Base-by-base conservation (phyloP, 2,797 vertebrate genomes). In the Megalops cyprinoides region DNA sequence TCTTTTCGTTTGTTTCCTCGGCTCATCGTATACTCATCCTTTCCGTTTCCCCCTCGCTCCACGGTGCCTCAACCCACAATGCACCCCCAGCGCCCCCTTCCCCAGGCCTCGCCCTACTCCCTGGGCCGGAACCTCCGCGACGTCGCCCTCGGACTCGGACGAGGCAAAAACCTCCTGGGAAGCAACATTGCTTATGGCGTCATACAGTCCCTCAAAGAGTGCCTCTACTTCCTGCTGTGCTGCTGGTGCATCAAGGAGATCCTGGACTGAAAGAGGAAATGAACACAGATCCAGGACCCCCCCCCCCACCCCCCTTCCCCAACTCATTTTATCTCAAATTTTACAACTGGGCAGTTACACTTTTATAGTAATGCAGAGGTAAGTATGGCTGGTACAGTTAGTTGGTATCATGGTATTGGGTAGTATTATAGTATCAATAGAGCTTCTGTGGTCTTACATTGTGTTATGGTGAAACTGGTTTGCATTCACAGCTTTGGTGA, bases 201-300 rank as follows among this genome's bases (percentile, higher is more conserved):
- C 48, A 91, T 95, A 84, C 91, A 89, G 82, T 93, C 94, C 0
- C 87, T 97, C 69, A 95, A 93, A 82, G 95, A 97, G 80, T 94
- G 95, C 1, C 87, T 96, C 39, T 97, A 95, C 83, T 90, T 98
- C 80, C 93, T 97, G 15, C 95, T 99, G 44, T 98, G 97, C 92
- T 98, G 97, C 90, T 98, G 97, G 97, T 98, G 97, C 87, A 91
- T 98, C 84, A 95, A 87, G 58, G 94, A 97, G 90, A 94, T 99
- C 85, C 91, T 98, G 91, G 97, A 98, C 85, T 98, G 91, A 94
- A 51, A 0, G 71, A 79, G 69, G 37, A 69, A 42, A 5, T 6
- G 18, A 44, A 34, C 42, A 25, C 6, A 42, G n/a, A 48, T 7
- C 2, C 39, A 74, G 18, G 14, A 18, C 1, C 49, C 46, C 44